Evolutionary conservation across 2,113 vertebrate species (phyloP).

Genomic region (Lipotes vexillifer): DNA sequence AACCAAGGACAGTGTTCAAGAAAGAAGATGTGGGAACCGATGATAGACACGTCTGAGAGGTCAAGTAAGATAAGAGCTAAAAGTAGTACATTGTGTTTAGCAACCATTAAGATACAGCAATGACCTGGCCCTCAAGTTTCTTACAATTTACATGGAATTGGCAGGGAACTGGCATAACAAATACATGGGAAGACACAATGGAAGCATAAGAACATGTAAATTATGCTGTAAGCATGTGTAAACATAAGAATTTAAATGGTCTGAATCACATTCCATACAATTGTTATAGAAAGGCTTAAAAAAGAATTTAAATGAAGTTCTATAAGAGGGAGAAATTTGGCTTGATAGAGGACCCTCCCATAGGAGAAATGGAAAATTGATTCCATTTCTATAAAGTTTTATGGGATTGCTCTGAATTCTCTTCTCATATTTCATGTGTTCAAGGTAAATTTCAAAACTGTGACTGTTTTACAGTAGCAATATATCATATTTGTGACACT

Average conservation of each 20-base stretch:
- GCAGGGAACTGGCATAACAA: neutral
- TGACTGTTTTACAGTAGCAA: neutral
- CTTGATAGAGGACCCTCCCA: neutral
- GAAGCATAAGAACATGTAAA: neutral
- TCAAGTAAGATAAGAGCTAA: neutral
- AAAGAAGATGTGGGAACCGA: neutral
- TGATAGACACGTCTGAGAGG: neutral
- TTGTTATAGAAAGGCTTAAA: neutral
- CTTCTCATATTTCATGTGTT: neutral
- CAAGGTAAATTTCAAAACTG: conserved; percentile 22
- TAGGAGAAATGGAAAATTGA: neutral
- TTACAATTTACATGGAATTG: neutral
- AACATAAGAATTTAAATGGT: neutral
- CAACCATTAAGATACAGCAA: neutral
- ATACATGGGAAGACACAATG: neutral
- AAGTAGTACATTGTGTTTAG: neutral
- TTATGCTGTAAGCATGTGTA: neutral
- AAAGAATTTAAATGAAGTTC: neutral
- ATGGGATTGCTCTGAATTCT: neutral
- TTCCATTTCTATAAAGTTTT: neutral
- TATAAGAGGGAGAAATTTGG: neutral
- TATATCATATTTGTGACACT: neutral
- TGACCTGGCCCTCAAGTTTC: neutral
- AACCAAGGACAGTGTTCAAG: neutral
- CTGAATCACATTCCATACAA: neutral